These are phyloP conservation scores for Sinosuthora webbiana DNA, from an alignment of 2,113 vertebrate genomes.

Conservation along the genomic window DNA sequence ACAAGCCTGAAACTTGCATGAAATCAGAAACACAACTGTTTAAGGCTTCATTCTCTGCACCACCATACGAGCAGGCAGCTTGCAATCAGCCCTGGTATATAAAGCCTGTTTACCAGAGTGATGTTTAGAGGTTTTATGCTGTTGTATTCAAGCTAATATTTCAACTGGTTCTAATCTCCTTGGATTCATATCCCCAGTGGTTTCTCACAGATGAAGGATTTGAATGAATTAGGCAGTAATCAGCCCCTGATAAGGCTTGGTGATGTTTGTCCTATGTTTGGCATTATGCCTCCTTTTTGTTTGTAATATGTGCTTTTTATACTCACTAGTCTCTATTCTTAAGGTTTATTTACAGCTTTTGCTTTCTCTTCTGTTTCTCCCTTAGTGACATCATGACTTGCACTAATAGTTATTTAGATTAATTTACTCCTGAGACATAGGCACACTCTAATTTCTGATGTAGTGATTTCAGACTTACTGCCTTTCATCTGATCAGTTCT, in stretches of 20 bases:
- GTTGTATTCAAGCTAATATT: neutral
- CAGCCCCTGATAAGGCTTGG: neutral
- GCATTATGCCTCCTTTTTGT: neutral
- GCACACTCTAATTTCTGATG: neutral
- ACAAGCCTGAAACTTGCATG: neutral
- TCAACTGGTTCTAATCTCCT: conserved; percentile 11
- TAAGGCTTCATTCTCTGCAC: neutral
- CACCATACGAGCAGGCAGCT: neutral
- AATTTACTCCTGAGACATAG: neutral
- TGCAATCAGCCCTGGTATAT: neutral
- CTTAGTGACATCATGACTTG: neutral
- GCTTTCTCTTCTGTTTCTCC: neutral
- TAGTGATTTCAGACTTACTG: neutral
- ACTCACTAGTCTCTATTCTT: neutral
- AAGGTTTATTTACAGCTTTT: neutral
- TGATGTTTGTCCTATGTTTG: neutral
- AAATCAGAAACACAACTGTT: conserved; percentile 45
- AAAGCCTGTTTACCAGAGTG: neutral
- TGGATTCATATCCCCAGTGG: neutral
- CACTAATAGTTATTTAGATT: neutral
- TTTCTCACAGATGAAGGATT: conserved; percentile 12
- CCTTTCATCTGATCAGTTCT: neutral
- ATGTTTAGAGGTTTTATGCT: neutral
- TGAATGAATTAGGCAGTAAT: conserved; percentile 18
- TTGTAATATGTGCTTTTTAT: neutral